These are phyloP conservation scores for Helarctos malayanus DNA, from an alignment of 2,797 vertebrate genomes.

Conservation along the genomic window DNA sequence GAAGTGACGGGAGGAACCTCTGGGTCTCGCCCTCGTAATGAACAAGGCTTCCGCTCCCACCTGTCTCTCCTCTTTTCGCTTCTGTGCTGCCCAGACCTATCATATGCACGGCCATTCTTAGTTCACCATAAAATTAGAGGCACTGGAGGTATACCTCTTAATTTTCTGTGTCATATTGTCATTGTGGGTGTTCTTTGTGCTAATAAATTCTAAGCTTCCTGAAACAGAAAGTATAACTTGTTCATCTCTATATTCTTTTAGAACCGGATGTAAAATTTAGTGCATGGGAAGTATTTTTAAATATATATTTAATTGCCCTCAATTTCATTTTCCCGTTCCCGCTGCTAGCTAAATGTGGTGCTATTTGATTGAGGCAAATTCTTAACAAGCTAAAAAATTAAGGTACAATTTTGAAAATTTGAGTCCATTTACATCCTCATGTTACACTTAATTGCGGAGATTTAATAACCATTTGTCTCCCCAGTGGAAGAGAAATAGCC, in stretches of 20 bases:
- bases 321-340: not conserved
- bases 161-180: not conserved
- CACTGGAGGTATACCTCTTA: not conserved
- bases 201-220: not conserved
- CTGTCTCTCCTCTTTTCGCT: not conserved
- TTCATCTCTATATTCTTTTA: not conserved
- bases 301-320: not conserved
- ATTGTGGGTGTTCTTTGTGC: not conserved
- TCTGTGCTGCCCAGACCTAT: not conserved
- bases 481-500: not conserved
- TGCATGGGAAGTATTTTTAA: not conserved
- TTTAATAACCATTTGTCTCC: conserved; percentile 53
- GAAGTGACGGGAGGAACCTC: not conserved
- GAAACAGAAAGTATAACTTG: not conserved
- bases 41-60: not conserved
- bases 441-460: conserved; percentile 48
- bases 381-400: conserved; percentile 51
- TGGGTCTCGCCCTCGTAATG: not conserved
- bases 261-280: not conserved
- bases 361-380: conserved; percentile 42
- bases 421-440: conserved; percentile 55
- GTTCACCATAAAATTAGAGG: not conserved
- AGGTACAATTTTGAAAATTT: conserved; percentile 63
- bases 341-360: not conserved
- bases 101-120: not conserved